A percentile compares a stretch with the other conserved stretches of the same genome.
Conservation (phyloP, 2,888 invertebrate species). For the Gymnoscelis rufifasciata region DNA sequence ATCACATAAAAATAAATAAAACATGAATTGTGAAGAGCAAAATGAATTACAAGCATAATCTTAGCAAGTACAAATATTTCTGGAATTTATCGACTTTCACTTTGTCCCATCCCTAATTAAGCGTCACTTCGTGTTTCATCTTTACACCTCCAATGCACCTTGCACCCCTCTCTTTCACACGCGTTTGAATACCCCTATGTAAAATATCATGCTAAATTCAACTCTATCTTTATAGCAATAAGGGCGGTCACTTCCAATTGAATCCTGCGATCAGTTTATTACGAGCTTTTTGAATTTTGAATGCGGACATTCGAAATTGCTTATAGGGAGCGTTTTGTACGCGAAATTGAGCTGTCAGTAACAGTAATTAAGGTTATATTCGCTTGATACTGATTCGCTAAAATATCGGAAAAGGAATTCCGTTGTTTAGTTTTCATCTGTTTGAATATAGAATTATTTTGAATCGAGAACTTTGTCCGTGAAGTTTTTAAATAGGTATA, state of each 20-base stretch:
- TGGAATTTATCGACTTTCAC: constrained; percentile 25
- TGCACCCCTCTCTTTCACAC: constrained; percentile 41
- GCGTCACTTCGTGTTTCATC: constrained; percentile 76
- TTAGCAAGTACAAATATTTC: neutral
- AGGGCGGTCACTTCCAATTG: too few species aligned
- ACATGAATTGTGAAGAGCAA: too few species aligned
- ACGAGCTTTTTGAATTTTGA: constrained; percentile 4
- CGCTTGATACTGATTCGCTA: neutral
- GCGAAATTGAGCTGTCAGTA: constrained; percentile 3
- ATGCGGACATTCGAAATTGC: constrained; percentile 1
- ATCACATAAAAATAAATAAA: too few species aligned
- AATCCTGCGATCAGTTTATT: neutral
- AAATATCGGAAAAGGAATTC: neutral
- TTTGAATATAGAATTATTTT: too few species aligned
- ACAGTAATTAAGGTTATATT: constrained; percentile 2
- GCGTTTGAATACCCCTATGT: constrained; percentile 1
- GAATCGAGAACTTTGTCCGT: too few species aligned
- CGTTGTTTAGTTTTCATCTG: neutral
- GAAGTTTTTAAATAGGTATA: too few species aligned
- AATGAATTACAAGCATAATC: too few species aligned
- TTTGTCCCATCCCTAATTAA: constrained; percentile 48
- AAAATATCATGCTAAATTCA: neutral
- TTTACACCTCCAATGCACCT: constrained; percentile 74
- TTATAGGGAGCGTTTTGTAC: neutral
- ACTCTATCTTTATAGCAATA: neutral